A percentile compares a stretch with the other conserved stretches of the same genome.
Conservation (phyloP, 2,888 invertebrate species). For the Xanthorhoe spadicearia region DNA sequence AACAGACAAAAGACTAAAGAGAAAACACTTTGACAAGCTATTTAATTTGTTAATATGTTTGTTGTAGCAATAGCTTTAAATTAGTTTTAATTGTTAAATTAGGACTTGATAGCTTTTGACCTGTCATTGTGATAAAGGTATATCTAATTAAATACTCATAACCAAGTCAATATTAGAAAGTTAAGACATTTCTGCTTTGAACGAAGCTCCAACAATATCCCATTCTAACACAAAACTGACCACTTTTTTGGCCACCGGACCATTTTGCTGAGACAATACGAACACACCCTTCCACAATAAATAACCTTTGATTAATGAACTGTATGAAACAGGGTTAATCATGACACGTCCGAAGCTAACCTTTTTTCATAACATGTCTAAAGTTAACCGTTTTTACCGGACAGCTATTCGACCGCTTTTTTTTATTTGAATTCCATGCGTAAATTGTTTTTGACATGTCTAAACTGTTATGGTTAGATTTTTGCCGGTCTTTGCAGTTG, state of each 20-base stretch:
- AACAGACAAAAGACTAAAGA: too few species aligned
- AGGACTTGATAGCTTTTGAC: neutral
- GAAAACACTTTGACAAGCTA: too few species aligned
- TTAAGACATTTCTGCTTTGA: neutral
- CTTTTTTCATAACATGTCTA: constrained; percentile 46
- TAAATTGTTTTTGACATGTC: neutral
- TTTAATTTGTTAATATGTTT: too few species aligned
- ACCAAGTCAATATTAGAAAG: neutral
- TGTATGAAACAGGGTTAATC: constrained; percentile 58
- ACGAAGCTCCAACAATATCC: constrained; percentile 25
- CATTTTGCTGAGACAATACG: constrained; percentile 49
- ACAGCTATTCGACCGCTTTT: constrained; percentile 11
- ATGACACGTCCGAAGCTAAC: constrained; percentile 50
- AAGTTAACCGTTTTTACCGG: constrained; percentile 42
- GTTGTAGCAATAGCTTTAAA: too few species aligned
- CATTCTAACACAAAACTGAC: constrained; percentile 41
- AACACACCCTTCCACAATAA: constrained; percentile 68
- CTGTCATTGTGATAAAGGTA: too few species aligned
- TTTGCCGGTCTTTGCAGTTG: neutral
- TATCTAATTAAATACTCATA: too few species aligned
- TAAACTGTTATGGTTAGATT: neutral
- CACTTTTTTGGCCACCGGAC: constrained; percentile 31
- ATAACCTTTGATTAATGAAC: constrained; percentile 79
- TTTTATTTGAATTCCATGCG: constrained; percentile 3
- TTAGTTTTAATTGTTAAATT: neutral